These are phyloP conservation scores for Tineola bisselliella DNA, from an alignment of 2,888 invertebrate genomes.

Conservation along the genomic window DNA sequence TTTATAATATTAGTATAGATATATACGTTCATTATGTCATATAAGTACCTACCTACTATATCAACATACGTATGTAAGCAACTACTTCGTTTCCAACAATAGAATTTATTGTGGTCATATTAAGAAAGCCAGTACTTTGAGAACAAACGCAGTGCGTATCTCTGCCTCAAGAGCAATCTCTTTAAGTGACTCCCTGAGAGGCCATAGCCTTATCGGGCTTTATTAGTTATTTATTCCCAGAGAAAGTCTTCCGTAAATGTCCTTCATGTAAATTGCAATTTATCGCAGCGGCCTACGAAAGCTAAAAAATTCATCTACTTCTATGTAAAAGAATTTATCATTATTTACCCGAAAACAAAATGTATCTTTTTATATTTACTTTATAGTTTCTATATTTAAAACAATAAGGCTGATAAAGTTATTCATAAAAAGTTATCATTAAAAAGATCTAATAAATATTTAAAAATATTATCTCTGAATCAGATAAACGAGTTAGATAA, in stretches of 20 bases:
- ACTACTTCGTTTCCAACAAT: neutral
- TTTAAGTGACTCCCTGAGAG: slow-evolving; percentile 43
- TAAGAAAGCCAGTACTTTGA: neutral
- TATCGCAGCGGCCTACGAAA: slow-evolving; percentile 16
- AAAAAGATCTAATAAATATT: neutral
- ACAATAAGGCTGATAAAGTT: too few relatives aligned
- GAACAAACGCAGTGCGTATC: neutral
- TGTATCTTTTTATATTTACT: slow-evolving; percentile 8
- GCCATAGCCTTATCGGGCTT: slow-evolving; percentile 43
- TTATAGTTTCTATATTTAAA: too few relatives aligned
- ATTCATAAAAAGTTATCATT: neutral
- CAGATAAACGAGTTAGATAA: too few relatives aligned
- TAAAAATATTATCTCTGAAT: too few relatives aligned
- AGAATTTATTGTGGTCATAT: neutral
- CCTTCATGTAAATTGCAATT: slow-evolving; percentile 49
- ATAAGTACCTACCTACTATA: too few relatives aligned
- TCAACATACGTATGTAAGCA: too few relatives aligned
- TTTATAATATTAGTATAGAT: too few relatives aligned
- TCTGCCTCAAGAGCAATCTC: slow-evolving; percentile 36
- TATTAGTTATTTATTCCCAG: slow-evolving; percentile 58
- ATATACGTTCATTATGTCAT: too few relatives aligned
- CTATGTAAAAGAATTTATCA: slow-evolving; percentile 18
- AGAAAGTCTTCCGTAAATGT: slow-evolving; percentile 25
- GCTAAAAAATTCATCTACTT: neutral
- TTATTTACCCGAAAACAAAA: slow-evolving; percentile 18